Evolutionary conservation across 2,888 invertebrate genomes (phyloP).

Genomic region (Operophtera brumata): DNA sequence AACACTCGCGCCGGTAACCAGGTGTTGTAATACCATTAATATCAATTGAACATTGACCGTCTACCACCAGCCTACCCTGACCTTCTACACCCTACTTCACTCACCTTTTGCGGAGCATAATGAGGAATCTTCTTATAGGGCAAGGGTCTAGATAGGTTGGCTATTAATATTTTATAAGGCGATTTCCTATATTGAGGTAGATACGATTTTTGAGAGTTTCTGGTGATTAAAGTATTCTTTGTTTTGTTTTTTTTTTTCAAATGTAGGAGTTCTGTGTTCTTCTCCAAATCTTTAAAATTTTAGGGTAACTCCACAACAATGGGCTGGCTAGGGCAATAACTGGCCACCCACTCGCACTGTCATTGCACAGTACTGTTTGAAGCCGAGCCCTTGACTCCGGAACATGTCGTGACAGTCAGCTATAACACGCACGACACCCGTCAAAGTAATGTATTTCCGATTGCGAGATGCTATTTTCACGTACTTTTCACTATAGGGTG

Average conservation of each 20-base stretch:
- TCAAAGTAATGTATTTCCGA: slow-evolving; percentile 62
- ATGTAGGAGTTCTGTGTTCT: no score
- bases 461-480: slow-evolving; percentile 47
- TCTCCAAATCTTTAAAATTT: neutral
- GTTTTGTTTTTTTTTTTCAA: neutral
- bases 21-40: slow-evolving; percentile 74
- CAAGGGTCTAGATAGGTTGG: slow-evolving; percentile 48
- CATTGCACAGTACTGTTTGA: slow-evolving; percentile 12
- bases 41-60: slow-evolving; percentile 76
- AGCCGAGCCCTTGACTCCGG: slow-evolving; percentile 38
- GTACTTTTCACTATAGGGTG: slow-evolving; percentile 16
- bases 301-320: neutral
- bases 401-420: slow-evolving; percentile 34
- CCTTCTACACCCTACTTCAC: slow-evolving; percentile 39
- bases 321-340: slow-evolving; percentile 8
- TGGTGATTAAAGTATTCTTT: slow-evolving; percentile 9
- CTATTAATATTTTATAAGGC: slow-evolving; percentile 70
- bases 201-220: slow-evolving; percentile 62
- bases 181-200: slow-evolving; percentile 65
- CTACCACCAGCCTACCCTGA: slow-evolving; percentile 54
- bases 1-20: slow-evolving; percentile 61
- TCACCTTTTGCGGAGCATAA: slow-evolving; percentile 15
- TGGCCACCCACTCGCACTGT: slow-evolving; percentile 21
- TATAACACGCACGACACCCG: slow-evolving; percentile 45
- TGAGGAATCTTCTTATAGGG: slow-evolving; percentile 19